Base-by-base conservation (phyloP, 1,140 invertebrate genomes). In the Drosophila navojoa region DNA sequence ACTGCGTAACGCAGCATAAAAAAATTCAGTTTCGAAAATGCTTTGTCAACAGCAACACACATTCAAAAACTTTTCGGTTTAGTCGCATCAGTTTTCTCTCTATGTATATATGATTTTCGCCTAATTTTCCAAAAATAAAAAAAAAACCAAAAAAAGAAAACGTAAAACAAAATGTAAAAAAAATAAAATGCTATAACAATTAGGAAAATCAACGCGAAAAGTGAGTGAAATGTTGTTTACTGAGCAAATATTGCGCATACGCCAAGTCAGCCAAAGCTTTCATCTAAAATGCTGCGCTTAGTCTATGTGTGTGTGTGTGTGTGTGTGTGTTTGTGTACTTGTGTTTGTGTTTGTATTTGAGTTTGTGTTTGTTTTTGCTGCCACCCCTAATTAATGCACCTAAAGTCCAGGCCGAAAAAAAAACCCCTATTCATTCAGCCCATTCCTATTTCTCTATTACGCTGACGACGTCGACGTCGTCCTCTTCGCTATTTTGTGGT, bases 1-100 rank as follows among this genome's bases (percentile, higher is more conserved):
- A 67, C 50, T 71, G 53, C 63, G 64, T 63, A 59, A 67, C 50
- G 62, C 72, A 32, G 40, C 40, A 15, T 6, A 72, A 84, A 81
- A 76, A 89, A 89, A 10, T 38, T 89, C 84, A 89, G 84, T 89
- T 89, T 89, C 84, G 84, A 89, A 89, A 84, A 89, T 89, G 84
- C 84, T 89, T 89, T 89, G 80, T 89, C 84, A 89, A 89, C 84
- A 89, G 84, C 84, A 89, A 84, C 84, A 89, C 84, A 82, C 77
- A 89, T 89, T 89, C 77, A 74, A 89, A 89, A 89, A 38, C 35
- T 79, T 89, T 89, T 89, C 84, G 85, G 85, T 89, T 89, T 89
- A 89, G 84, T 89, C 84, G 84, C 84, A 84, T 89, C 89, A 84
- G 62, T 89, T 84, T 87, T 80, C 35, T 38, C 35, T 38, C 11